phyloP scores from a whole-genome alignment of 2,888 invertebrate species.

The Lamellibrachia satsuma region DNA sequence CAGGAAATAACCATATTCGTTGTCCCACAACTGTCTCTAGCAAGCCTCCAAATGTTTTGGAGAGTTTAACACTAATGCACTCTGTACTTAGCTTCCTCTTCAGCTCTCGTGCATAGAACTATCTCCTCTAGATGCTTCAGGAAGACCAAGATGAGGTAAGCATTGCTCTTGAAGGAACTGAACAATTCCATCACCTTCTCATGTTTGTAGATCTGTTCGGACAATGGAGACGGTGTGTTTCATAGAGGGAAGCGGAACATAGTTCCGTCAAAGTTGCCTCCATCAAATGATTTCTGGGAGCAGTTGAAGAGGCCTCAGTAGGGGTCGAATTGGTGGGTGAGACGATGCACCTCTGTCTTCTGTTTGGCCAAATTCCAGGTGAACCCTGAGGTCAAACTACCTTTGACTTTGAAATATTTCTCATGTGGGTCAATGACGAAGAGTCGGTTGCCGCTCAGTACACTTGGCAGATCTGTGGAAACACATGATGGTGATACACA shows the following conservation, averaged over 20 bases:
- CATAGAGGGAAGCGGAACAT: constrained; percentile 61
- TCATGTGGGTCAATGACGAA: constrained; percentile 56
- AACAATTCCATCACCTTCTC: neutral
- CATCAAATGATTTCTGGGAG: constrained; percentile 33
- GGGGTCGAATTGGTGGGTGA: constrained; percentile 45
- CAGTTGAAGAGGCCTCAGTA: constrained; percentile 48
- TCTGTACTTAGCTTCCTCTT: too few relatives aligned
- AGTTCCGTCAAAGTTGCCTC: constrained; percentile 51
- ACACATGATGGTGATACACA: neutral
- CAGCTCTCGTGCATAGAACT: constrained; percentile 44
- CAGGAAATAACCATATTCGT: too few relatives aligned
- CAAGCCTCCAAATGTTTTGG: too few relatives aligned
- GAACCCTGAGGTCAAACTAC: constrained; percentile 42
- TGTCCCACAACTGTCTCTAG: too few relatives aligned
- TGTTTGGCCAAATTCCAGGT: constrained; percentile 39
- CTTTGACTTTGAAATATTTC: constrained; percentile 42
- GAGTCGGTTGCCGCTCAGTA: constrained; percentile 53
- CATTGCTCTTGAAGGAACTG: constrained; percentile 46
- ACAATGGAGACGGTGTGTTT: constrained; percentile 47
- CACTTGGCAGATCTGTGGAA: constrained; percentile 52
- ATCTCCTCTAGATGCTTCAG: constrained; percentile 52
- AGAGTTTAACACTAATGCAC: too few relatives aligned
- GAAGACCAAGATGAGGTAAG: constrained; percentile 53
- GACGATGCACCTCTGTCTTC: constrained; percentile 28
- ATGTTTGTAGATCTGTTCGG: constrained; percentile 28